Percentiles rank a stretch among this genome's conserved stretches.
Evolutionary conservation across 2,797 vertebrate genomes (phyloP).

Genomic region (Darevskia nairensis): DNA sequence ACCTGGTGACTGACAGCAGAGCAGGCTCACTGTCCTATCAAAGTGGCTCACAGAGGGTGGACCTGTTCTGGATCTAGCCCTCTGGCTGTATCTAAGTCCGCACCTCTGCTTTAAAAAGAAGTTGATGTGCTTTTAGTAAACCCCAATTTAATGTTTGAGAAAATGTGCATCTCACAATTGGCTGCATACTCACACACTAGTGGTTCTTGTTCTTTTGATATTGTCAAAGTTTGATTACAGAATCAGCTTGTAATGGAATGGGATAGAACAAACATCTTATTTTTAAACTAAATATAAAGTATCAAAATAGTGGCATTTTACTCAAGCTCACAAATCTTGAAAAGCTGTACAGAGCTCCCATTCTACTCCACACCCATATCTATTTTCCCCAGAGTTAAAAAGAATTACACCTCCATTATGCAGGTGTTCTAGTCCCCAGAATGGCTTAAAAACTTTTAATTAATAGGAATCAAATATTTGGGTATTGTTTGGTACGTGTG

Average conservation of each 20-base stretch:
- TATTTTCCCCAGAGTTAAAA: neutral
- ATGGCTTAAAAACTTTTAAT: neutral
- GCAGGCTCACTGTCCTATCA: no score
- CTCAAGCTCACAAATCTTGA: conserved; percentile 51
- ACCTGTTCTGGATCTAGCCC: no score
- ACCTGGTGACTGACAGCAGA: no score
- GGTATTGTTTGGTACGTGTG: neutral
- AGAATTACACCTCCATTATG: neutral
- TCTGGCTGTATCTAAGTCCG: no score
- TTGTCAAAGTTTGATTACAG: conserved; percentile 67
- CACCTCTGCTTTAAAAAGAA: conserved; percentile 72
- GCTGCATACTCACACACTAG: conserved; percentile 45
- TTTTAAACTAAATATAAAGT: conserved; percentile 72
- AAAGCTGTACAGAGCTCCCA: neutral
- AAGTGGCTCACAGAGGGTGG: no score
- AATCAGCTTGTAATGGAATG: conserved; percentile 50
- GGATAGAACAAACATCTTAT: conserved; percentile 58
- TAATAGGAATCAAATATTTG: neutral
- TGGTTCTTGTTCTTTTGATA: conserved; percentile 74
- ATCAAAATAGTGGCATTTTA: conserved; percentile 68
- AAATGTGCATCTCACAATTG: conserved; percentile 62
- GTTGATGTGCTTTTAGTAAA: conserved; percentile 73
- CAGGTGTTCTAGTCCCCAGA: neutral
- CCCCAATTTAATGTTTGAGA: conserved; percentile 78
- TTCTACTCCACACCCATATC: neutral